Conservation (phyloP, 1,140 invertebrate genomes). For the Bombus waltoni region DNA sequence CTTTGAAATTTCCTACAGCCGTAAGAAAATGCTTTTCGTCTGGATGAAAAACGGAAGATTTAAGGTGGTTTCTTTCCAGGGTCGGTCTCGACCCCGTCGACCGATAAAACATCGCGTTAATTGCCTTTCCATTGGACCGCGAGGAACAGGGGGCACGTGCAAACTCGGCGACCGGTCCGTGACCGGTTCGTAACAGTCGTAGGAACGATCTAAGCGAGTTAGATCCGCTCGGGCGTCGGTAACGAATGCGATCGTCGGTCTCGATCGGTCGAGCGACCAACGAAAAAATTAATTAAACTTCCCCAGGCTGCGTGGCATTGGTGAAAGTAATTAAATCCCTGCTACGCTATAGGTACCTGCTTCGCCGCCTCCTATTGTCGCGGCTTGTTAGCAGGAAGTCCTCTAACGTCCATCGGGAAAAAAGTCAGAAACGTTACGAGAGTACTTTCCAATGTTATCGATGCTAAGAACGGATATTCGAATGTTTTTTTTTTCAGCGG, state of each 20-base stretch:
- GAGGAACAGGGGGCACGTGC: slow-evolving; percentile 48
- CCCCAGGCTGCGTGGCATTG: slow-evolving; percentile 1
- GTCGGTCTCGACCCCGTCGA: slow-evolving; percentile 3
- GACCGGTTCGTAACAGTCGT: slow-evolving; percentile 41
- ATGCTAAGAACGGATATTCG: neutral
- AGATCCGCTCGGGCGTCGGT: slow-evolving; percentile 39
- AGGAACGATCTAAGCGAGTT: slow-evolving; percentile 45
- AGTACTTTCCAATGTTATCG: slow-evolving; percentile 11
- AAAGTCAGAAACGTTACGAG: neutral
- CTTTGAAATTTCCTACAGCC: no score
- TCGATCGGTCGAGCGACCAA: neutral
- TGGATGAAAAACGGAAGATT: neutral
- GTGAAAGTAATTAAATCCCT: slow-evolving; percentile 59
- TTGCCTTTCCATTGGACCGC: slow-evolving; percentile 52
- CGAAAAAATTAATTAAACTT: slow-evolving; percentile 54
- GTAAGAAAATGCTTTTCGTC: no score
- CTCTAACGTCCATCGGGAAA: neutral
- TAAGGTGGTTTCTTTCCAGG: neutral
- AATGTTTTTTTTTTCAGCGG: neutral
- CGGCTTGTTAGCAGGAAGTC: slow-evolving; percentile 21
- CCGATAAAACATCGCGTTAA: slow-evolving; percentile 52
- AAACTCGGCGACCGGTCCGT: slow-evolving; percentile 29
- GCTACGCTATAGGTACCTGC: slow-evolving; percentile 23
- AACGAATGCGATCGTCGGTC: slow-evolving; percentile 32
- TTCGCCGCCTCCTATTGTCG: slow-evolving; percentile 51